Conservation (phyloP, 2,888 invertebrate genomes). For the Apodemia hepburni region DNA sequence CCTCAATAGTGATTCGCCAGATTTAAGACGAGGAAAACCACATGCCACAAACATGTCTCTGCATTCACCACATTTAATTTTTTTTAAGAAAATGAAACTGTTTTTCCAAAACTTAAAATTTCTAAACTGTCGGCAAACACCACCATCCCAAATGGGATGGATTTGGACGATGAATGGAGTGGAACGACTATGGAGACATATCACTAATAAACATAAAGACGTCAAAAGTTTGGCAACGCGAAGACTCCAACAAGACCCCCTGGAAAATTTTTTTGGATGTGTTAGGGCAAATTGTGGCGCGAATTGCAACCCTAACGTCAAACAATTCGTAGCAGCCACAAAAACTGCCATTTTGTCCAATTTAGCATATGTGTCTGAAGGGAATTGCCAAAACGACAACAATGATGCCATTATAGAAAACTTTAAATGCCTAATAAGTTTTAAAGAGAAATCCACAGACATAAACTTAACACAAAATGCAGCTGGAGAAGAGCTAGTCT, state of each 20-base stretch:
- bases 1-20: slow-evolving; percentile 24
- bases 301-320: slow-evolving; percentile 34
- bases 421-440: neutral
- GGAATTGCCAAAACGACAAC: slow-evolving; percentile 29
- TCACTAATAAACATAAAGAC: slow-evolving; percentile 15
- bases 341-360: slow-evolving; percentile 24
- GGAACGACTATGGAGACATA: slow-evolving; percentile 24
- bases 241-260: slow-evolving; percentile 33
- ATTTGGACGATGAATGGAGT: slow-evolving; percentile 27
- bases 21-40: slow-evolving; percentile 12
- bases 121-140: slow-evolving; percentile 18
- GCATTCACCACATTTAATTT: neutral
- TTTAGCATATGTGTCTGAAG: slow-evolving; percentile 17
- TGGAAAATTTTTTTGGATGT: slow-evolving; percentile 33
- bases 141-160: slow-evolving; percentile 30
- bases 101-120: slow-evolving; percentile 18
- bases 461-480: neutral
- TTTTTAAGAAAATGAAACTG: slow-evolving; percentile 13
- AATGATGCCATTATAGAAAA: neutral
- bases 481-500: neutral
- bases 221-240: slow-evolving; percentile 33
- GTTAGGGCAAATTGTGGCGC: slow-evolving; percentile 32
- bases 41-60: neutral
- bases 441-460: slow-evolving; percentile 2
- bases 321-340: slow-evolving; percentile 31